Conservation (phyloP, 2,113 vertebrate species). For the Sarotherodon lohbergeri region DNA sequence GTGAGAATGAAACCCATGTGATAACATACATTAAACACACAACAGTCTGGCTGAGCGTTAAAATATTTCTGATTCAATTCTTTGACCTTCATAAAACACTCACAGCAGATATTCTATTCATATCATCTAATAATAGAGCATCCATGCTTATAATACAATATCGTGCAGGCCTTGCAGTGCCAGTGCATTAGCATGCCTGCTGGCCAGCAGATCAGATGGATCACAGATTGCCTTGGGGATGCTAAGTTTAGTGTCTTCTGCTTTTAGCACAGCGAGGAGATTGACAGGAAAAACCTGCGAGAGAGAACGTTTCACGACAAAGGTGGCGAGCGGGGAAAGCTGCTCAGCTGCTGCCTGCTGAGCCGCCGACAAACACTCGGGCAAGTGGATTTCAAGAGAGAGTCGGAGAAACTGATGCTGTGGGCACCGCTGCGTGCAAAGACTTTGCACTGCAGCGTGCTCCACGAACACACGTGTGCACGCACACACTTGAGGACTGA, state of each 20-base stretch:
- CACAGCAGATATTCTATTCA: slow-evolving; percentile 7
- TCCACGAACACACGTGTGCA: not conserved
- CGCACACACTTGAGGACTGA: not conserved
- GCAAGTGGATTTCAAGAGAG: not conserved
- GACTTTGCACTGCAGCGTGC: not conserved
- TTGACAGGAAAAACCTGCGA: slow-evolving; percentile 1
- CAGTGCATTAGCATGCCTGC: not conserved
- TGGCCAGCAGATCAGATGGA: slow-evolving; percentile 34
- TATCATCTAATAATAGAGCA: slow-evolving; percentile 30
- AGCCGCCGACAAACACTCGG: not conserved
- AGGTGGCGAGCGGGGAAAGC: not conserved
- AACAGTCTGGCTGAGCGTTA: not conserved
- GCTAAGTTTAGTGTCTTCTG: slow-evolving; percentile 25
- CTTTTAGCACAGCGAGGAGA: slow-evolving; percentile 13
- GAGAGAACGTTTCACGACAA: not conserved
- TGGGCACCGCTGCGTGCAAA: not conserved
- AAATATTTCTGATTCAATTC: slow-evolving; percentile 8
- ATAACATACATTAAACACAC: slow-evolving; percentile 11
- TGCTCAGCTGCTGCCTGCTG: not conserved
- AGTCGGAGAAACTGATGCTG: not conserved
- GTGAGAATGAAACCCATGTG: not conserved
- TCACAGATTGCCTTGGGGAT: slow-evolving; percentile 9
- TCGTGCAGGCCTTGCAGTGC: not conserved
- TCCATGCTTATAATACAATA: slow-evolving; percentile 2
- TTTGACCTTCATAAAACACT: slow-evolving; percentile 30